Evolutionary conservation across 2,888 invertebrate genomes (phyloP), one percentile per base, ranked within the genome.

Genomic region (Melanostoma mellinum): DNA sequence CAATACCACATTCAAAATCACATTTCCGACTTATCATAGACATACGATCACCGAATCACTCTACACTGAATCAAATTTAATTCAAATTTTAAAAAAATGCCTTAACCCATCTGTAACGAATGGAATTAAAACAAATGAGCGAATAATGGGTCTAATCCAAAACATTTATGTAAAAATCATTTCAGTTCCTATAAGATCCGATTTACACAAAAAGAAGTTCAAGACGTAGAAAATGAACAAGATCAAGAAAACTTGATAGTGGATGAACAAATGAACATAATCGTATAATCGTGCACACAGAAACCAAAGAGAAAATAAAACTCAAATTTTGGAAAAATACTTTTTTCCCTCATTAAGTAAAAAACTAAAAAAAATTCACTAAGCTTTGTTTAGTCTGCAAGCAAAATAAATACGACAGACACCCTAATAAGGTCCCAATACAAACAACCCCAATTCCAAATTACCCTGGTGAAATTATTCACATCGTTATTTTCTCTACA

Each of bases 391-490:
- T 40, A 3, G 38, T 65, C 3, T 65, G 65, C 32, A 35, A 52
- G 40, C 36, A 20, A 3, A 65, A 52, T n/a, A 63, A 63, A 48
- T 60, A 60, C 33, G 60, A 60, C 9, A 20, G 42, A 3, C 60
- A 60, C 8, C 60, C 52, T 1, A 52, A 67, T 52, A 52, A 67
- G 6, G 52, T 52, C 4, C 32, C 35, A 4, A 10, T 50, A 50
- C 46, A 50, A 38, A 9, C 48, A n/a, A 63, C 63, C 3, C 63
- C 50, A 3, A 48, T 63, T 35, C 35, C 50, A 3, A 63, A 20
- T 6, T 63, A 63, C 35, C 63, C 48, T 5, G 10, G 38, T 8
- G 50, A 63, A 63, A 63, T 63, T 8, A 30, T 63, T 6, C 63
- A 63, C 6, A 50, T 50, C 3, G 50, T 50, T 30, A 30, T 48